These are phyloP conservation scores for Erpetoichthys calabaricus DNA, from an alignment of 2,797 vertebrate species.

Conservation along the genomic window DNA sequence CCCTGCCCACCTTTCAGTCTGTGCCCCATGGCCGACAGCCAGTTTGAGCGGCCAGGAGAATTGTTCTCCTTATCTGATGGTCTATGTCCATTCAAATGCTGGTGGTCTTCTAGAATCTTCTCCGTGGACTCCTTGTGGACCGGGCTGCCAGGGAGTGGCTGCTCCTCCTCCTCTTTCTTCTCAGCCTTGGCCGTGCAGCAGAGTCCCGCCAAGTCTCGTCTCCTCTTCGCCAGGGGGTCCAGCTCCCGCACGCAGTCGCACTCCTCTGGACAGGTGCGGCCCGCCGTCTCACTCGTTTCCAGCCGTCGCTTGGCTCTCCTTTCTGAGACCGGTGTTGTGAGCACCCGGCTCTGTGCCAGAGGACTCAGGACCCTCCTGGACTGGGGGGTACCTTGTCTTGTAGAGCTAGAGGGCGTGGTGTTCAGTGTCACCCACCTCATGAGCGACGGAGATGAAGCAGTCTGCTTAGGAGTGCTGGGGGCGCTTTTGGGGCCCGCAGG, in stretches of 20 bases:
- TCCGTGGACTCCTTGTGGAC: conserved; percentile 14
- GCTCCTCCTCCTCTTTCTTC: conserved; percentile 4
- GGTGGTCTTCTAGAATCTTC: conserved; percentile 3
- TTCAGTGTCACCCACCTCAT: conserved; percentile 70
- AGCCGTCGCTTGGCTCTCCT: conserved; percentile 75
- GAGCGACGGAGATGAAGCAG: conserved; percentile 41
- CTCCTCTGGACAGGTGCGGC: conserved; percentile 30
- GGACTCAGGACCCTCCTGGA: conserved; percentile 48
- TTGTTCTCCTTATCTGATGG: conserved; percentile 64
- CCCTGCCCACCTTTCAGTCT: conserved; percentile 50
- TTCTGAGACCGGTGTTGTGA: conserved; percentile 35
- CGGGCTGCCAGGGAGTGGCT: not conserved
- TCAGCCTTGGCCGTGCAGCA: conserved; percentile 22
- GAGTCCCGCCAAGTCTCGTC: conserved; percentile 17
- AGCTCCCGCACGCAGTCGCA: conserved; percentile 63
- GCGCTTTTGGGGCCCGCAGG: conserved; percentile 19
- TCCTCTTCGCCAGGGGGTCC: conserved; percentile 50
- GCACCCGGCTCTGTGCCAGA: conserved; percentile 41
- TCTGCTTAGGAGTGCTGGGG: conserved; percentile 27
- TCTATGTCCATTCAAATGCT: not conserved
- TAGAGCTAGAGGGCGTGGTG: conserved; percentile 31
- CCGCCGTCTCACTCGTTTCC: conserved; percentile 45
- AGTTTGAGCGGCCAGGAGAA: conserved; percentile 58
- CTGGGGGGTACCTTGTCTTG: conserved; percentile 2
- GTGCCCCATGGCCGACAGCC: conserved; percentile 72